These are phyloP conservation scores for Varanus salvator DNA, from an alignment of 2,113 vertebrate species.

Conservation along the genomic window DNA sequence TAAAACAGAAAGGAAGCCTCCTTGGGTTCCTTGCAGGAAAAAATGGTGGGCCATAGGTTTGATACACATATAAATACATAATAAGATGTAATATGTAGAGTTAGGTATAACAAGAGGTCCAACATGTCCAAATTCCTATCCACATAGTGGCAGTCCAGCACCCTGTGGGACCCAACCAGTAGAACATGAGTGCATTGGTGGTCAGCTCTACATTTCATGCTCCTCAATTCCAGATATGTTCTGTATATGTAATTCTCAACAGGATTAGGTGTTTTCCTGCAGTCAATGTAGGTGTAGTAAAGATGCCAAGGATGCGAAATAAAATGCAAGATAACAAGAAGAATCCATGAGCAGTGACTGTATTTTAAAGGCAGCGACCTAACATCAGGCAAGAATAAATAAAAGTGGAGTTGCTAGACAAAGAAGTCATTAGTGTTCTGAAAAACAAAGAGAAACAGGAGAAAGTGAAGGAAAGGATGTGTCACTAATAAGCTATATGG, in stretches of 20 bases:
- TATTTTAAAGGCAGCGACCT: neutral
- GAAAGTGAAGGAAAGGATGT: neutral
- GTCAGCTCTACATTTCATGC: too few relatives aligned
- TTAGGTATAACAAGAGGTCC: too few relatives aligned
- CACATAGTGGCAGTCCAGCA: too few relatives aligned
- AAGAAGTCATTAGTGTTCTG: neutral
- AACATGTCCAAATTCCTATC: too few relatives aligned
- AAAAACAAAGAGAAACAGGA: slow-evolving; percentile 1
- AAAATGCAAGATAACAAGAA: neutral
- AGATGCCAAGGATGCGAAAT: neutral
- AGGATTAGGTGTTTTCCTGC: neutral
- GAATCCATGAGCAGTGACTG: neutral
- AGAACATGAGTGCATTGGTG: too few relatives aligned
- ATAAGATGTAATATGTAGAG: too few relatives aligned
- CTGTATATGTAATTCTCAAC: neutral
- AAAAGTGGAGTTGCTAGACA: neutral
- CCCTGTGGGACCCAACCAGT: too few relatives aligned
- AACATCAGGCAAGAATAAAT: neutral
- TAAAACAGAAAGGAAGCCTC: too few relatives aligned
- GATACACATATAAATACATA: too few relatives aligned
- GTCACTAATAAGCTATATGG: neutral
- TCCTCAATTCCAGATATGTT: neutral
- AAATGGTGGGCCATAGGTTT: too few relatives aligned
- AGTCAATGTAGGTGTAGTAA: neutral
- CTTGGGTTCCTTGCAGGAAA: too few relatives aligned